Percentiles rank a stretch among this genome's conserved stretches.
Evolutionary conservation across 53 echinoderm and acorn worm genomes (phyloP).

Genomic region (Arbacia lixula): DNA sequence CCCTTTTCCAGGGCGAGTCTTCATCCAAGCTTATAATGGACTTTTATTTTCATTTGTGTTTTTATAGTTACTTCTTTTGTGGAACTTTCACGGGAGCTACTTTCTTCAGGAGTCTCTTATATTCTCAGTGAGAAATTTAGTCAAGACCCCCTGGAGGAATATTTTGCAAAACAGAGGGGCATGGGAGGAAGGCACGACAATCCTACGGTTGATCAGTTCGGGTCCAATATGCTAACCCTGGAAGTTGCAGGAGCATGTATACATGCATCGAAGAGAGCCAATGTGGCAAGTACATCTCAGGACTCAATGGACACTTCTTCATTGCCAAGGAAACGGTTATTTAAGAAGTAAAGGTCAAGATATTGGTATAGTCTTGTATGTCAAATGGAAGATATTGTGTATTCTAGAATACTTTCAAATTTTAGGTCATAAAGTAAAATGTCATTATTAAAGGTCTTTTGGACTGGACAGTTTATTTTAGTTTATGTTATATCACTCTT

Average conservation of each 20-base stretch:
- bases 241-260: not conserved
- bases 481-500: too few relatives aligned
- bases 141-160: slow-evolving; percentile 21
- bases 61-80: slow-evolving; percentile 10
- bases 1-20: not conserved
- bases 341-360: not conserved
- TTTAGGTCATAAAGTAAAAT: too few relatives aligned
- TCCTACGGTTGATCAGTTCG: slow-evolving; percentile 16
- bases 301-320: not conserved
- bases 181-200: slow-evolving; percentile 16
- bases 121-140: slow-evolving; percentile 16
- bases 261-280: slow-evolving; percentile 23
- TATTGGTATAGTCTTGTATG: not conserved
- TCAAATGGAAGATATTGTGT: not conserved
- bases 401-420: not conserved
- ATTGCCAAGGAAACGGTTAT: slow-evolving; percentile 1
- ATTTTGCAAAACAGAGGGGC: slow-evolving; percentile 9
- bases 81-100: not conserved
- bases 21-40: not conserved
- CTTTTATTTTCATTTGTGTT: not conserved
- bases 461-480: too few relatives aligned
- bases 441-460: too few relatives aligned
- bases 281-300: not conserved
- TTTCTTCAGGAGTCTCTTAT: not conserved
- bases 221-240: slow-evolving; percentile 20